Evolutionary conservation across 2,797 vertebrate genomes (phyloP), one percentile per base, ranked within the genome.

Genomic region (Staurois parvus): DNA sequence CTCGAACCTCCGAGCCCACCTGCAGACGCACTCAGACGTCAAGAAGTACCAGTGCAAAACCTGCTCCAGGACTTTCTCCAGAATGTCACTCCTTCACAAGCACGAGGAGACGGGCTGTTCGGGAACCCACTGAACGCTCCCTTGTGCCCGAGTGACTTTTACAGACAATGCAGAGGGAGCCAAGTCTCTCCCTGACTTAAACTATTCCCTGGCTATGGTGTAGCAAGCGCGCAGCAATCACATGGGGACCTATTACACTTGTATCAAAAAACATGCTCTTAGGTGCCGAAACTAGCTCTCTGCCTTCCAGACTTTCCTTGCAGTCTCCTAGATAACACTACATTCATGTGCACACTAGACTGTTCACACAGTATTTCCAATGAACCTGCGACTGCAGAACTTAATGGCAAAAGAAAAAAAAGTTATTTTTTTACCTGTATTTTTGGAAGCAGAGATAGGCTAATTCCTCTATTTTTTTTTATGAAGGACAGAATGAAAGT

Each of bases 51-150:
- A 98, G 90, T 99, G 98, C 69, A 92, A 93, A 90, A 94, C 94
- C 45, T 99, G 98, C 86, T 95, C 97, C 1, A 95, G 97, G 85
- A 99, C 98, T 94, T 99, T 99, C 96, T 99, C 98, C 88, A 97
- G 98, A 76, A 99, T 99, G 98, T 99, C 98, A 3, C 95, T 99
- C 89, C 96, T 99, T 72, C 97, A 99, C 94, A 99, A 99, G 89
- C 98, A 99, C 75, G 94, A 94, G 0, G 94, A 96, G 83, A 96
- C 97, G 0, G 96, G 97, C 88, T 98, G 97, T 91, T 96, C 95
- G 0, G 93, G 92, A 66, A 89, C 89, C 52, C 93, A 92, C 88
- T 94, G 87, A 94, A 83, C 86, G 17, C 34, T 62, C 11, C 13
- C 37, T 13, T 13, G 7, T 30, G 52, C 73, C 24, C 74, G 40